Percentiles rank a stretch among this genome's conserved stretches.
Evolutionary conservation across 2,113 vertebrate genomes (phyloP).

Genomic region (Saccopteryx bilineata): DNA sequence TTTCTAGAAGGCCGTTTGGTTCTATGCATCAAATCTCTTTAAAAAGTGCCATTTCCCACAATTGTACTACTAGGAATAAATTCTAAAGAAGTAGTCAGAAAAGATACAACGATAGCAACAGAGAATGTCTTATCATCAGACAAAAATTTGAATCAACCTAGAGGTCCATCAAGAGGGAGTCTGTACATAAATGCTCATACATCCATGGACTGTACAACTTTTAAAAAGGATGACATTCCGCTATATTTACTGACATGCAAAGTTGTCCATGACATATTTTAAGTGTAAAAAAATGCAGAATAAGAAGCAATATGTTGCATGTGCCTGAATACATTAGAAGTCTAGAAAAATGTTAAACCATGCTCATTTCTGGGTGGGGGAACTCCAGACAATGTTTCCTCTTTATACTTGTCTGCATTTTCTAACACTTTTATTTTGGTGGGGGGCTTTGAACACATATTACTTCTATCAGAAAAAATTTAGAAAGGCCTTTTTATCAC

Average conservation of each 20-base stretch:
- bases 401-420: not conserved
- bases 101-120: not conserved
- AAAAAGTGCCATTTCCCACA: constrained; percentile 29
- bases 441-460: not conserved
- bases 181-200: not conserved
- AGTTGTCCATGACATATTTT: constrained; percentile 65
- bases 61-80: constrained; percentile 21
- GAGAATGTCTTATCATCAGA: not conserved
- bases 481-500: not conserved
- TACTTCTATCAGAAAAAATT: constrained; percentile 23
- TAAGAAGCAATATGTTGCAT: constrained; percentile 25
- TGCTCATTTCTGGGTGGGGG: not conserved
- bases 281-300: constrained; percentile 59
- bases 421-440: not conserved
- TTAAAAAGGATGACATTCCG: constrained; percentile 37
- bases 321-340: constrained; percentile 48
- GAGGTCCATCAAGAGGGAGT: not conserved
- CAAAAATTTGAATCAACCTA: not conserved
- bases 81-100: not conserved
- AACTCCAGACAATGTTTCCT: not conserved
- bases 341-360: constrained; percentile 22
- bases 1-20: constrained; percentile 56
- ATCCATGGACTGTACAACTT: not conserved
- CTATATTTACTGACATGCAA: constrained; percentile 52
- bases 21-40: not conserved